These are phyloP conservation scores for Xiphophorus hellerii DNA, from an alignment of 2,113 vertebrate species.

Conservation along the genomic window DNA sequence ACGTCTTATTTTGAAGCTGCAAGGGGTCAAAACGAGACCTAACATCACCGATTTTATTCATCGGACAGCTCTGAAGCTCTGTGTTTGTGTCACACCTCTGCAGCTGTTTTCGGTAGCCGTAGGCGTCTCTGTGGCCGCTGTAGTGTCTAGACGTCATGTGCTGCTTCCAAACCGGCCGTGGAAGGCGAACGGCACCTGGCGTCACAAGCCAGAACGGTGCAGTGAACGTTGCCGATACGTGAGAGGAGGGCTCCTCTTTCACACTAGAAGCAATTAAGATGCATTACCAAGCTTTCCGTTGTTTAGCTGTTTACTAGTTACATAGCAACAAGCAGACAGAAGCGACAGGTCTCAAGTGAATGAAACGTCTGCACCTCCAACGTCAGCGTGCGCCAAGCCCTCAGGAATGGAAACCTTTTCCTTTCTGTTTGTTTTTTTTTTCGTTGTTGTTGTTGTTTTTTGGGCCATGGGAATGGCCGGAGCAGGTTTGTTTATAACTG, in stretches of 20 bases:
- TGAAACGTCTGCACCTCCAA: constrained; percentile 37
- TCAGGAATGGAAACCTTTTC: constrained; percentile 46
- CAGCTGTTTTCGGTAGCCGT: constrained; percentile 49
- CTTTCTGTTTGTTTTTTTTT: background rate
- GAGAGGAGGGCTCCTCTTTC: constrained; percentile 16
- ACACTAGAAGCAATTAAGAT: constrained; percentile 22
- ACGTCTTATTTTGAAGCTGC: constrained; percentile 43
- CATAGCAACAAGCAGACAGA: constrained; percentile 42
- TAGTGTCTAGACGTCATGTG: constrained; percentile 48
- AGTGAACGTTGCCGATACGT: background rate
- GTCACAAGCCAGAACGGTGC: constrained; percentile 1
- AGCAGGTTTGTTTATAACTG: constrained; percentile 19
- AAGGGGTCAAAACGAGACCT: constrained; percentile 39
- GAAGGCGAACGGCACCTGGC: constrained; percentile 21
- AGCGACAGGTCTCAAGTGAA: constrained; percentile 10
- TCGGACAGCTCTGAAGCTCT: constrained; percentile 43
- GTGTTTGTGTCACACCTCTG: constrained; percentile 43
- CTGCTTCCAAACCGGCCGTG: constrained; percentile 20
- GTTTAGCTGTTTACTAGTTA: constrained; percentile 37
- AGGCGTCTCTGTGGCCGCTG: constrained; percentile 54
- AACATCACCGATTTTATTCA: constrained; percentile 38
- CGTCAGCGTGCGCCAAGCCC: constrained; percentile 43
- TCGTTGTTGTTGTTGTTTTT: background rate
- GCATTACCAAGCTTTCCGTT: constrained; percentile 24
- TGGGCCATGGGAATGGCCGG: background rate